These are phyloP conservation scores for Drosophila tripunctata DNA, from an alignment of 2,888 invertebrate species.

Conservation along the genomic window DNA sequence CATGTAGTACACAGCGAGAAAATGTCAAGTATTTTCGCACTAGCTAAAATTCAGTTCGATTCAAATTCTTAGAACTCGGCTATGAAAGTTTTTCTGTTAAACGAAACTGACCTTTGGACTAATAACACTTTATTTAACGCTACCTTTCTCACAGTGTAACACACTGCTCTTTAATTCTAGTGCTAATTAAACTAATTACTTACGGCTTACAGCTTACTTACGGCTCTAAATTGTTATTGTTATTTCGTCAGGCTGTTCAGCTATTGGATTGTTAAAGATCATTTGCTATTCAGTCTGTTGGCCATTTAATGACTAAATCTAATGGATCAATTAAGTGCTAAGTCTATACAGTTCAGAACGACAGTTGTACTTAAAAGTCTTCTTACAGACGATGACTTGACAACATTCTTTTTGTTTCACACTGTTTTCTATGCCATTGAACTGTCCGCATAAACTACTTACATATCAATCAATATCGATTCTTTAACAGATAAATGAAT, in stretches of 20 bases:
- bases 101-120: no score
- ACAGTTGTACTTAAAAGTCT: conserved; percentile 16
- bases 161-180: conserved; percentile 14
- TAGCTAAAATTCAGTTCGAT: no score
- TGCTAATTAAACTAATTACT: conserved; percentile 44
- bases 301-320: conserved; percentile 45
- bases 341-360: conserved; percentile 8
- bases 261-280: conserved; percentile 3
- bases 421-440: conserved; percentile 19
- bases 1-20: no score
- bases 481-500: conserved; percentile 1
- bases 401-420: background rate
- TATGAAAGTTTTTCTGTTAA: no score
- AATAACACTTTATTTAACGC: no score
- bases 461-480: conserved; percentile 28
- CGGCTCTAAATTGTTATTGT: background rate
- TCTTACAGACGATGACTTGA: conserved; percentile 15
- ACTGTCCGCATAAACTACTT: conserved; percentile 17
- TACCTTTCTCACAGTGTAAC: no score
- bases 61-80: no score
- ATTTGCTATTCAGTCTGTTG: conserved; percentile 6
- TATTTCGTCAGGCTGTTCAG: conserved; percentile 1
- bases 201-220: conserved; percentile 11
- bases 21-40: no score
- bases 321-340: conserved; percentile 52